Conservation (phyloP, 2,888 invertebrate species). For the Meteorus colon region DNA sequence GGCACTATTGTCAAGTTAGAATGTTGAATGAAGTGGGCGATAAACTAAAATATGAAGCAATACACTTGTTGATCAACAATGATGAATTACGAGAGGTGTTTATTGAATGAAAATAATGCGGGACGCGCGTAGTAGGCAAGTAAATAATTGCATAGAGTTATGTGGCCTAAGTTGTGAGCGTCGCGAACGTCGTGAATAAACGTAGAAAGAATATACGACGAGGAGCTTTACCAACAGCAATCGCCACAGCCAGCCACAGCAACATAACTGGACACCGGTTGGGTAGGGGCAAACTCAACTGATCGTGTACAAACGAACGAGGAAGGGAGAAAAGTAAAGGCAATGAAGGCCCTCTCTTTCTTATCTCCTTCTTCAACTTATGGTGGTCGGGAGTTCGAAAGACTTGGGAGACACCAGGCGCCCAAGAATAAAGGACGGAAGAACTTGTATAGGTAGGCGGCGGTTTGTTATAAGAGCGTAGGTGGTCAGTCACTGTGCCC, state of each 20-base stretch:
- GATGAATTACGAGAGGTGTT: slow-evolving; percentile 18
- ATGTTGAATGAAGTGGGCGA: neutral
- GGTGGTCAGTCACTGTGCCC: slow-evolving; percentile 18
- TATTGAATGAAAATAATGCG: slow-evolving; percentile 22
- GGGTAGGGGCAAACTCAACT: slow-evolving; percentile 71
- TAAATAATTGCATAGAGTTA: slow-evolving; percentile 24
- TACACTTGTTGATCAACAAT: slow-evolving; percentile 11
- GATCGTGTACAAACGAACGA: slow-evolving; percentile 55
- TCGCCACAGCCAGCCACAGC: slow-evolving; percentile 63
- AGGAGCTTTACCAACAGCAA: slow-evolving; percentile 54
- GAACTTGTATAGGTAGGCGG: slow-evolving; percentile 13
- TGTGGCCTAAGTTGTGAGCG: slow-evolving; percentile 29
- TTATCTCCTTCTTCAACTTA: slow-evolving; percentile 7
- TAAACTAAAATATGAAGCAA: neutral
- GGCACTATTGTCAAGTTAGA: neutral
- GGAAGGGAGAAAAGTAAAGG: slow-evolving; percentile 51
- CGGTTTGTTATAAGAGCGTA: slow-evolving; percentile 13
- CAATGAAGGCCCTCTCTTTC: slow-evolving; percentile 36
- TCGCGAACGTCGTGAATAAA: slow-evolving; percentile 29
- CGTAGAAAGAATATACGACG: slow-evolving; percentile 52
- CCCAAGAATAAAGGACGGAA: slow-evolving; percentile 12
- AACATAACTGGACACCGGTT: slow-evolving; percentile 72
- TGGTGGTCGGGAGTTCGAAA: neutral
- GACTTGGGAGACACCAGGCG: slow-evolving; percentile 1
- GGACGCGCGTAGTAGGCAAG: slow-evolving; percentile 17